Conservation (phyloP, 1,140 invertebrate species). For the Oryctes rhinoceros region DNA sequence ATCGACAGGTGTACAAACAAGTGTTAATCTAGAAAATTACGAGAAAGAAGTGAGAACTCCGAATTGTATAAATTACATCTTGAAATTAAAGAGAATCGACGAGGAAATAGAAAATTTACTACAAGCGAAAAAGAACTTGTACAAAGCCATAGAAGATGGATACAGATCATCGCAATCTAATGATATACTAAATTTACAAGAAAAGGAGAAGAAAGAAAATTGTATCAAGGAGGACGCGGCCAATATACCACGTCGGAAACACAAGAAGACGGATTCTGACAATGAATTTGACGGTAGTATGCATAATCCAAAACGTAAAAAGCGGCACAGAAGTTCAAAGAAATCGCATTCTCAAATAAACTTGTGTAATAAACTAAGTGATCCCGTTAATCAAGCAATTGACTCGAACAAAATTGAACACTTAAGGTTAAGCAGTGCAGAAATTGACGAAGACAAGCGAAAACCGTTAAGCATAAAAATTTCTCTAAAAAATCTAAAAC, state of each 20-base stretch:
- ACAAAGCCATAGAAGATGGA: constrained; percentile 3
- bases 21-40: not conserved
- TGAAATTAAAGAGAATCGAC: constrained; percentile 43
- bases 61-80: constrained; percentile 21
- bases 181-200: not conserved
- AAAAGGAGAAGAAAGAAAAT: not conserved
- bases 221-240: not conserved
- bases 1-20: constrained; percentile 4
- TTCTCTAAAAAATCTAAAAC: constrained; percentile 30
- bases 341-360: not conserved
- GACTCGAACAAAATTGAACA: not conserved
- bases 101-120: constrained; percentile 46
- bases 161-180: not conserved
- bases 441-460: not conserved
- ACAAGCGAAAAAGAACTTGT: constrained; percentile 32
- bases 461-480: constrained; percentile 33
- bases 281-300: not conserved
- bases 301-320: constrained; percentile 12
- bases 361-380: not conserved
- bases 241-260: not conserved
- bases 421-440: not conserved
- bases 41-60: not conserved
- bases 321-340: constrained; percentile 5
- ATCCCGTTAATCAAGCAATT: not conserved
- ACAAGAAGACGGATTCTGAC: constrained; percentile 8